These are phyloP conservation scores for Myocastor coypus DNA, from an alignment of 2,113 vertebrate species.

Conservation along the genomic window DNA sequence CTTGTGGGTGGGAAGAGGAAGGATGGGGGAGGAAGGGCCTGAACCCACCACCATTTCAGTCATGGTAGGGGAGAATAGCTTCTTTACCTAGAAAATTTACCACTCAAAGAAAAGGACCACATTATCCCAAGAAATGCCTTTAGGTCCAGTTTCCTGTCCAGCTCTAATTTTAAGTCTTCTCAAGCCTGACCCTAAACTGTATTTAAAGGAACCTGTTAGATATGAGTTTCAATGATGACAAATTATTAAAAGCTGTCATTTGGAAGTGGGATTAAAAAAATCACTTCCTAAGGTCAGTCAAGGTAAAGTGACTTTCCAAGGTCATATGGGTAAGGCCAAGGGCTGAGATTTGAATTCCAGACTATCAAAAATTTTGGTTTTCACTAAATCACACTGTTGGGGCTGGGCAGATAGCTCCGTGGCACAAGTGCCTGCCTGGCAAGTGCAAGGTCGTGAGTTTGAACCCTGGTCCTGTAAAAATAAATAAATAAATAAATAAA, in stretches of 20 bases:
- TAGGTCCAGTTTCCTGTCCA: slow-evolving; percentile 32
- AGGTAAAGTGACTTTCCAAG: slow-evolving; percentile 32
- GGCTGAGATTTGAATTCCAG: background rate
- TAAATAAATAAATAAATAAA: no score
- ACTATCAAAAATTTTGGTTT: slow-evolving; percentile 3
- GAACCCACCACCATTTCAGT: background rate
- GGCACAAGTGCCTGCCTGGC: no score
- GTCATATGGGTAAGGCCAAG: slow-evolving; percentile 29
- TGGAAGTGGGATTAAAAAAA: slow-evolving; percentile 26
- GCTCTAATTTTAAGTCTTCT: background rate
- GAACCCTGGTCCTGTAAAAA: no score
- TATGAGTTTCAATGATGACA: background rate
- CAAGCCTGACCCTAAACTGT: background rate
- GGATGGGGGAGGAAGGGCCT: background rate
- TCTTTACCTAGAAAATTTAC: slow-evolving; percentile 30
- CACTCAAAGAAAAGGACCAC: slow-evolving; percentile 22
- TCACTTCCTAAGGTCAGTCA: background rate
- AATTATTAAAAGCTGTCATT: background rate
- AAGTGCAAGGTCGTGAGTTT: no score
- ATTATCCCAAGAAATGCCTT: slow-evolving; percentile 58
- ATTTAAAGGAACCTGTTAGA: background rate
- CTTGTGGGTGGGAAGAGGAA: background rate
- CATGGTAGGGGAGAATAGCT: background rate
- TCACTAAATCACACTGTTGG: slow-evolving; percentile 24
- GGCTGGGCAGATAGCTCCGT: no score